A percentile compares a stretch with the other conserved stretches of the same genome.
These are phyloP conservation scores for Sorex fumeus DNA, from an alignment of 2,113 vertebrate genomes.

Conservation along the genomic window DNA sequence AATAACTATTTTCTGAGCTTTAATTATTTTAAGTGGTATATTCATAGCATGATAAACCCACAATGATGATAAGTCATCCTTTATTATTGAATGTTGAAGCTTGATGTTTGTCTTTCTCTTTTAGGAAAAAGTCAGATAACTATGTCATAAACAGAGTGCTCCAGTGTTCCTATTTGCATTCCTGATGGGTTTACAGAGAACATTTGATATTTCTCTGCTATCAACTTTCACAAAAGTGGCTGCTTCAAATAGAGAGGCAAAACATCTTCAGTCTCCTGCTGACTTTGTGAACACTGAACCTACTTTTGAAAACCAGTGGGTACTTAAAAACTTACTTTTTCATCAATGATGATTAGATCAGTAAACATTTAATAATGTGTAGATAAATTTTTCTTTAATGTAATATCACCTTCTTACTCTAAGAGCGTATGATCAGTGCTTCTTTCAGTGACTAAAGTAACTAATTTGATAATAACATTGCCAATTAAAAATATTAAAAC, in stretches of 20 bases:
- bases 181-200: constrained; percentile 59
- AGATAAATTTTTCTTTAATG: constrained; percentile 66
- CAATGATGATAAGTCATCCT: not conserved
- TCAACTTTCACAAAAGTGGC: constrained; percentile 66
- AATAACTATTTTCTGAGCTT: not conserved
- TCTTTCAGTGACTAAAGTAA: constrained; percentile 45
- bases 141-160: constrained; percentile 44
- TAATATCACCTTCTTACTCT: constrained; percentile 48
- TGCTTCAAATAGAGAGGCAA: constrained; percentile 67
- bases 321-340: constrained; percentile 73
- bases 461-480: constrained; percentile 21
- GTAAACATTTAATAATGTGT: constrained; percentile 78
- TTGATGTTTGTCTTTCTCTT: not conserved
- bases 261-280: constrained; percentile 78
- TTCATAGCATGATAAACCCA: not conserved
- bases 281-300: constrained; percentile 63
- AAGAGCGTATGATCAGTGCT: not conserved
- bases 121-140: not conserved
- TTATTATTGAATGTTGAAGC: constrained; percentile 16
- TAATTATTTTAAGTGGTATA: not conserved
- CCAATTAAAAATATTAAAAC: constrained; percentile 25
- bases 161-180: constrained; percentile 63
- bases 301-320: constrained; percentile 71
- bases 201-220: constrained; percentile 67
- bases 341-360: constrained; percentile 77